Base-by-base conservation (phyloP, 1,140 invertebrate genomes). In the Reticulitermes speratus region DNA sequence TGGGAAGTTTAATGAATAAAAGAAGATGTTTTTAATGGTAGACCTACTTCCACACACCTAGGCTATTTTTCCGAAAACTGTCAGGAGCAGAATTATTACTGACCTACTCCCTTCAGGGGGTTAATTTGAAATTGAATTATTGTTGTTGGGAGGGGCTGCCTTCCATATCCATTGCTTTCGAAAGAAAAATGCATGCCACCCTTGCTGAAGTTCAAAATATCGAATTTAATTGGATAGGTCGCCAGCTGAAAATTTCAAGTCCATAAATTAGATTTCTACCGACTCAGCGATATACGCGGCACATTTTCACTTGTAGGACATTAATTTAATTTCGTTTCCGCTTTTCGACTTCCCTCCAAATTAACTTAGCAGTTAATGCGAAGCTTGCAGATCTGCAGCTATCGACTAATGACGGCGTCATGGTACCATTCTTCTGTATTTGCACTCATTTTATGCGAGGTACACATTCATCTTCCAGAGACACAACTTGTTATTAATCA, bases 111-210 rank as follows among this genome's bases (percentile, higher is more conserved):
- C n/a, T 75, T 75, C 16, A 75, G 65, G n/a, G 65, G 65, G 65
- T 75, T 75, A 75, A 75, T 75, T 75, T 75, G 7, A 75, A 75
- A 75, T 75, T 75, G 65, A 75, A 75, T 75, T 75, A 75, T 75
- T 75, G n/a, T 25, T 14, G 8, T n/a, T 75, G n/a, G 65, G 14
- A 75, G n/a, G 65, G n/a, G 7, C 0, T 30, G 65, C 14, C 25
- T 65, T 75, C 65, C 30, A 75, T 14, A 55, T 30, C 65, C n/a
- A 25, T 30, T 75, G 65, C 65, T 75, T 75, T 75, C n/a, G 65
- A n/a, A 75, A 75, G 65, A 75, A 75, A 75, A 75, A 75, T 75
- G 65, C 25, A 30, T 30, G 7, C 14, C 65, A 8, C 25, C 65
- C 65, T 75, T 30, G 65, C 65, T 75, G 0, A 75, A 75, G 65